Evolutionary conservation across 2,797 vertebrate genomes (phyloP).

Genomic region (Simalia tracyae): DNA sequence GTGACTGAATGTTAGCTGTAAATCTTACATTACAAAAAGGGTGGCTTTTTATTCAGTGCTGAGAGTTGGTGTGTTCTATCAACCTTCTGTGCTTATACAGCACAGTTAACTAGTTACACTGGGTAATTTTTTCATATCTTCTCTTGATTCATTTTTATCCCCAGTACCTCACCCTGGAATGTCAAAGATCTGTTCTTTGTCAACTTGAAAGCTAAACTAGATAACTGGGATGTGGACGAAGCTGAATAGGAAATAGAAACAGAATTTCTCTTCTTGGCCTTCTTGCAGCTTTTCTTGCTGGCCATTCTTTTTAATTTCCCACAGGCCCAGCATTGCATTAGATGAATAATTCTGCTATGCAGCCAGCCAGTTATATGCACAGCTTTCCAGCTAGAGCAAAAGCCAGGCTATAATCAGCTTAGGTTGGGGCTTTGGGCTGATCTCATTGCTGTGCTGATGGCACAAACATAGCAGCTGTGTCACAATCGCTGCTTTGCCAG

Average conservation of each 20-base stretch:
- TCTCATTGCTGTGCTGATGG: not conserved
- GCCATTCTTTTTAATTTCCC: constrained; percentile 47
- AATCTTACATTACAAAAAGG: not conserved
- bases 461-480: not conserved
- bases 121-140: not conserved
- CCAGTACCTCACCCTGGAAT: constrained; percentile 12
- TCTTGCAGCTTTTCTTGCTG: constrained; percentile 34
- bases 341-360: constrained; percentile 59
- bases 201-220: constrained; percentile 38
- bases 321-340: constrained; percentile 55
- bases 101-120: not conserved
- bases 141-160: not conserved
- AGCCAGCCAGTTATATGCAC: constrained; percentile 51
- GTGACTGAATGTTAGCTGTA: not conserved
- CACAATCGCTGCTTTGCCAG: not conserved
- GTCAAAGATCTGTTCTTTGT: constrained; percentile 31
- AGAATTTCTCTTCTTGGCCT: constrained; percentile 48
- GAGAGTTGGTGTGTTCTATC: not conserved
- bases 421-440: constrained; percentile 2
- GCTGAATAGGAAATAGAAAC: constrained; percentile 38
- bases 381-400: constrained; percentile 43
- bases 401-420: constrained; percentile 51
- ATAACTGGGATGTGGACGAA: constrained; percentile 43
- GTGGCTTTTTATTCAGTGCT: not conserved
- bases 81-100: not conserved